A percentile compares a stretch with the other conserved stretches of the same genome.
phyloP scores from a whole-genome alignment of 2,113 vertebrate species.

The Cynopterus brachyotis region DNA sequence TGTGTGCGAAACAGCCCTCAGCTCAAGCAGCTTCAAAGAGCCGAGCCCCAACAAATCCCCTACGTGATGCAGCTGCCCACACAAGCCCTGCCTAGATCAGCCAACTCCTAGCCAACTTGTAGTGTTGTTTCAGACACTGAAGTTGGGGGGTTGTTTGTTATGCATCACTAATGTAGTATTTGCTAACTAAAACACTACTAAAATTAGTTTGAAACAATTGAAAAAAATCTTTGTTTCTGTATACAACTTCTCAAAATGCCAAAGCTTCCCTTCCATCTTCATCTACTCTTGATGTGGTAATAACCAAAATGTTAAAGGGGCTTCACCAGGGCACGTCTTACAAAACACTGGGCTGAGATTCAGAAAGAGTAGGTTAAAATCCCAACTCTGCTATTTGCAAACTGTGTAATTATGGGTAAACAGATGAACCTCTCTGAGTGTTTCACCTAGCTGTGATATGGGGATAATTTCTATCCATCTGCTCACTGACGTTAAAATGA shows the following conservation, averaged over 20 bases:
- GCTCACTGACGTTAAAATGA: constrained; percentile 48
- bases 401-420: neutral
- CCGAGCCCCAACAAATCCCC: neutral
- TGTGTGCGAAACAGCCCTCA: neutral
- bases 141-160: neutral
- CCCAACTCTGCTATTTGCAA: neutral
- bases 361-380: neutral
- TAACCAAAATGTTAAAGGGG: neutral
- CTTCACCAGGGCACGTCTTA: neutral
- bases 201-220: neutral
- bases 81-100: neutral
- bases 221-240: neutral
- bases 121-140: neutral
- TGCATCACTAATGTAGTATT: neutral
- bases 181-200: neutral
- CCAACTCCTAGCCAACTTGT: neutral
- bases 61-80: neutral
- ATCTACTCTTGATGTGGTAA: neutral
- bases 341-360: neutral
- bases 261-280: neutral
- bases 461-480: constrained; percentile 40
- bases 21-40: neutral
- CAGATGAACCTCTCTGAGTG: neutral
- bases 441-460: neutral
- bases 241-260: neutral